Conservation (phyloP, 2,797 vertebrate species). For the Podarcis siculus region DNA sequence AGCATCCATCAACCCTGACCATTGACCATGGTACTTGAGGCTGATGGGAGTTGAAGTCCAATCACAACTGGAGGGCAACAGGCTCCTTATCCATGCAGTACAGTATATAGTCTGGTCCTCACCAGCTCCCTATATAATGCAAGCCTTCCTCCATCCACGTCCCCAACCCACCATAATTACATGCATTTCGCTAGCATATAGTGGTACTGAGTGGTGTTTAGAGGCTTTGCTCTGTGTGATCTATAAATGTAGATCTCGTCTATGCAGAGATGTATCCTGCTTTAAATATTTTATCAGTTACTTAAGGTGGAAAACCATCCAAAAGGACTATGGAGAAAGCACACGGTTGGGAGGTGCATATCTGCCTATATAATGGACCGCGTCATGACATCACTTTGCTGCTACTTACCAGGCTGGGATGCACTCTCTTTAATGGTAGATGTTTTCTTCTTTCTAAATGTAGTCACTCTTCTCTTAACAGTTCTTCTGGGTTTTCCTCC, state of each 20-base stretch:
- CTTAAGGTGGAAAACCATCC: background rate
- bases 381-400: conserved; percentile 59
- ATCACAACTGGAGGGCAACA: background rate
- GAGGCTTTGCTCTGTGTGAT: background rate
- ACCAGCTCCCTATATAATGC: too few species aligned
- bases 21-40: background rate
- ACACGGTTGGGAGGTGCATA: fast-evolving
- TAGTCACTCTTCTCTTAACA: conserved; percentile 69
- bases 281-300: conserved; percentile 29
- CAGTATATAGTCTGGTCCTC: background rate
- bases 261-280: background rate
- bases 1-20: background rate
- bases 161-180: background rate
- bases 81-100: too few species aligned
- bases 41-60: background rate
- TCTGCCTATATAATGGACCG: conserved; percentile 54
- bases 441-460: conserved; percentile 66
- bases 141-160: background rate
- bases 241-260: background rate
- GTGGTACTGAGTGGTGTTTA: background rate
- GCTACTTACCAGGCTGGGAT: conserved; percentile 45
- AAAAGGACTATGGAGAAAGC: background rate
- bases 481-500: conserved; percentile 66
- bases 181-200: background rate
- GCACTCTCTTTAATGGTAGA: conserved; percentile 32